Evolutionary conservation across 1,140 invertebrate genomes (phyloP).

Genomic region (Bombus terrestris): DNA sequence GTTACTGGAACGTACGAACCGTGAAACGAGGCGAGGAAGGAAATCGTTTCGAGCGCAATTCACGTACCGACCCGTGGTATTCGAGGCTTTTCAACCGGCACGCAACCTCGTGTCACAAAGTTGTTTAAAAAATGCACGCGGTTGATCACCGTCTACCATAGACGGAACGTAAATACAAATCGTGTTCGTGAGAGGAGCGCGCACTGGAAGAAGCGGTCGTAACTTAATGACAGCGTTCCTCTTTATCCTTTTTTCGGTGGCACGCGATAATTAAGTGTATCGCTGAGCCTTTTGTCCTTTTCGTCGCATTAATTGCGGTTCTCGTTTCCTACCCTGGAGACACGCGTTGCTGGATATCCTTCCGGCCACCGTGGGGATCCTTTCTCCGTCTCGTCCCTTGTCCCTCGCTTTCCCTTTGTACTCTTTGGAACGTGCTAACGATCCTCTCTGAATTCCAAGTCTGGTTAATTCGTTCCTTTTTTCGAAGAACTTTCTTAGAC

Average conservation of each 20-base stretch:
- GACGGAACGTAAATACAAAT: neutral
- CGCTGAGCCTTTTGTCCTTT: slow-evolving; percentile 51
- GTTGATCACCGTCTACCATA: no score
- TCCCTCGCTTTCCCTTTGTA: neutral
- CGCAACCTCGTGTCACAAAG: slow-evolving; percentile 1
- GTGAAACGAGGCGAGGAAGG: slow-evolving; percentile 64
- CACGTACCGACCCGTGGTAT: slow-evolving; percentile 31
- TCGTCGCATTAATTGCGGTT: slow-evolving; percentile 62
- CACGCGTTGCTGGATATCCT: slow-evolving; percentile 73
- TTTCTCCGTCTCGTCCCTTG: slow-evolving; percentile 15
- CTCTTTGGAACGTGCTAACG: neutral
- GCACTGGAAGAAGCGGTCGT: neutral
- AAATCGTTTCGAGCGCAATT: slow-evolving; percentile 63
- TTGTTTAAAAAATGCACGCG: neutral
- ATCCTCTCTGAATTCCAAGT: neutral
- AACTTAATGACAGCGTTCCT: slow-evolving; percentile 24
- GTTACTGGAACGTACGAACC: slow-evolving; percentile 62
- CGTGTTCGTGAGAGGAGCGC: neutral
- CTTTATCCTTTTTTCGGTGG: slow-evolving; percentile 46
- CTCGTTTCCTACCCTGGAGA: slow-evolving; percentile 68
- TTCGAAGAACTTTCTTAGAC: neutral
- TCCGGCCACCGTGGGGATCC: slow-evolving; percentile 58
- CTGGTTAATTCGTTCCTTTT: neutral
- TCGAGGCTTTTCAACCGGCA: slow-evolving; percentile 27
- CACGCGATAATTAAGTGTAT: slow-evolving; percentile 52